Base-by-base conservation (phyloP, 2,113 vertebrate genomes). In the Copsychus sechellarum region DNA sequence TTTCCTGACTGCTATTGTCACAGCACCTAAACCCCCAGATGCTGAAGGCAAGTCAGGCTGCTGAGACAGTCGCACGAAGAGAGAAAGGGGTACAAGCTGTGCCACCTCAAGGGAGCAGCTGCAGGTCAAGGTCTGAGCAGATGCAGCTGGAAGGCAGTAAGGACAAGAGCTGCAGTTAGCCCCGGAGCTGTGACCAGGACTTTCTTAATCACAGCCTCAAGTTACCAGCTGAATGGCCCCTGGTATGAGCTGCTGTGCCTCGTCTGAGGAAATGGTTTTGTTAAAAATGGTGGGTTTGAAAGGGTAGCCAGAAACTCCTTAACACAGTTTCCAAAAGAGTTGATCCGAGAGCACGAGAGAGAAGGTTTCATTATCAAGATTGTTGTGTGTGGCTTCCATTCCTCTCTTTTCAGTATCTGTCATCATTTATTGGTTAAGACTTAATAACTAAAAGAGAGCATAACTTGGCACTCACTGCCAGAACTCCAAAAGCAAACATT, bases 361-460 rank as follows among this genome's bases (percentile, higher is more conserved):
- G 50, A 82, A 85, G 74, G 57, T 51, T 42, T 96, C 79, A 92
- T 96, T 88, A 90, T 80, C 74, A 82, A 92, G 91, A 95, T 81
- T 85, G 54, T 58, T 23, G 4, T 81, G 57, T 86, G 50, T 65
- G 74, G 90, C 90, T 96, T 93, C 71, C 45, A 53, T 64, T 34
- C 38, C 66, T 76, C 61, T 76, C 45, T 92, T 95, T 74, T 89
- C 86, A 51, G 53, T 95, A 65, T 81, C 77, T 84, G 56, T 81
- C 92, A 90, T 80, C 66, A 69, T 93, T 86, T 93, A 61, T 51
- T 85, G 88, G 90, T 86, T 76, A 82, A 87, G 53, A 51, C 61
- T 81, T 91, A 87, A 74, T 92, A 89, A 77, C 74, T 82, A 85
- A 79, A 84, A 74, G 73, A 81, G 34, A 78, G 8, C 53, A 45